Base-by-base conservation (phyloP, 35 echinoderm and acorn worm species). In the Heliocidaris tuberculata region DNA sequence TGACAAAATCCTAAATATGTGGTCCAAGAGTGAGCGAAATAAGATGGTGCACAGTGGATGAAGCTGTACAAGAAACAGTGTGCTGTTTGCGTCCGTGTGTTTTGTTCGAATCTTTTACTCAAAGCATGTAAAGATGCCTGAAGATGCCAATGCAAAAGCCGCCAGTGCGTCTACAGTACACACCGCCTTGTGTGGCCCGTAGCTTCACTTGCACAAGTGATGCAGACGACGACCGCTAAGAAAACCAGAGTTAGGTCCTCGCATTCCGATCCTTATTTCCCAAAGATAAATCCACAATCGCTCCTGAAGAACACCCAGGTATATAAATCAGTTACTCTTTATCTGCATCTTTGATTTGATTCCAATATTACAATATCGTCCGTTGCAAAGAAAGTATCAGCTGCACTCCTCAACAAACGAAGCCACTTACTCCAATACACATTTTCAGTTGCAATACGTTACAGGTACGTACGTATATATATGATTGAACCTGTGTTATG, bases 1-100 rank as follows among this genome's bases (percentile, higher is more conserved):
- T 78, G 65, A 78, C 65, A 78, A 78, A 78, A 78, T 78, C 65
- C 65, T n/a, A 78, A 78, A 27, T 78, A 78, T 78, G 65, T 78
- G 65, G 65, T 78, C 65, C 65, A 78, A 78, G 21, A 78, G 27
- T 78, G 65, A 78, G 65, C 27, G 21, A 70, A 70, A 27, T 21
- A 27, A 8, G 65, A 78, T 78, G 65, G 65, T 78, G 65, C 21
- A 7, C 27, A 7, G 27, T 7, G 8, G 27, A 13, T 10, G 52
- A 56, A 56, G 52, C 52, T 56, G 27, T 78, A n/a, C 21, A n/a
- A n/a, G 65, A 78, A 78, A 78, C 65, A 7, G 27, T 78, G 65
- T 78, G 65, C 65, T 21, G 65, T 78, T 78, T 78, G 65, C 27
- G 65, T 78, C 21, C 65, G 65, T 78, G 65, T 78, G 65, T 78